Evolutionary conservation across 2,888 invertebrate genomes (phyloP), one percentile per base, ranked within the genome.

Genomic region (Synanthedon myopaeformis): DNA sequence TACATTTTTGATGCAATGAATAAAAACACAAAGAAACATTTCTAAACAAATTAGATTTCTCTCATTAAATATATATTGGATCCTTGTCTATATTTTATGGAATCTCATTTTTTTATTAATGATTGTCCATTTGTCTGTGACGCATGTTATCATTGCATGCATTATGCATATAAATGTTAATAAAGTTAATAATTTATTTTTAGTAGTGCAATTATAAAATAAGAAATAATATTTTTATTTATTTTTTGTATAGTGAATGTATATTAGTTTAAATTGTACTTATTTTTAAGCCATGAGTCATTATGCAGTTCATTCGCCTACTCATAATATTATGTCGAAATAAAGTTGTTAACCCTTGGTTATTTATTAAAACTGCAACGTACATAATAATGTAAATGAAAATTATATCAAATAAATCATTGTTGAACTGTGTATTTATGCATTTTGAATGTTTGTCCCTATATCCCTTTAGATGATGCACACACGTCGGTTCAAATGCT

Each of bases 81-180:
- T 35, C 35, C 8, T 35, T 35, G 28, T 35, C 28, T 35, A 8
- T 35, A 35, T 10, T 8, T 35, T 6, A 10, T 35, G 10, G 35
- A 35, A 35, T 35, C 35, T 35, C 8, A 35, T 35, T 35, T 35
- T 35, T 35, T 35, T 35, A 10, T n/a, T 35, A 10, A 1, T 10
- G 2, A 51, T 56, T 55, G 53, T 52, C 10, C 35, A 35, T 35
- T 35, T 8, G 6, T 51, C 48, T n/a, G 13, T n/a, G 42, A 50
- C 35, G 6, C 56, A 53, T 65, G 53, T 64, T 56, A 52, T 59
- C 61, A 62, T 68, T 67, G 69, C 73, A 72, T 72, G 70, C 58
- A 61, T 64, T 69, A 17, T 23, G 23, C 23, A 23, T 23, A 23
- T 14, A 50, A 41, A 51, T 49, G 52, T 54, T 49, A 52, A 42